phyloP scores from a whole-genome alignment of 2,113 vertebrate species.

The Pristiophorus japonicus region DNA sequence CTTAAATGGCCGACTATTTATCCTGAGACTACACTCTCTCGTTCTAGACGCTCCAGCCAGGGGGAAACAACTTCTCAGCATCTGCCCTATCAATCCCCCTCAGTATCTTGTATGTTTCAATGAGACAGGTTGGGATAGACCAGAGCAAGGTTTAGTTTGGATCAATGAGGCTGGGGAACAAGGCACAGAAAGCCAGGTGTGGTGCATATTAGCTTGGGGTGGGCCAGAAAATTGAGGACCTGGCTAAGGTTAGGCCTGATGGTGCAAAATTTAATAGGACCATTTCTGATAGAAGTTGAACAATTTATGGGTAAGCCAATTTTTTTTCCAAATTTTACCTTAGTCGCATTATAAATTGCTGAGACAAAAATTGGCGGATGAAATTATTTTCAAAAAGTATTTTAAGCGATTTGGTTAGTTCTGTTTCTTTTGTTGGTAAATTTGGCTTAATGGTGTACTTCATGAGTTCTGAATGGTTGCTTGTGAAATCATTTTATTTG shows the following conservation, averaged over 20 bases:
- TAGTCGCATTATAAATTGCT: neutral
- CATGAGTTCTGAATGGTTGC: neutral
- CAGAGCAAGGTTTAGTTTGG: too few relatives aligned
- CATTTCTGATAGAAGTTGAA: neutral
- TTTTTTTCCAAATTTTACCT: neutral
- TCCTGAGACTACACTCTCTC: too few relatives aligned
- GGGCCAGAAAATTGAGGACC: neutral
- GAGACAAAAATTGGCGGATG: neutral
- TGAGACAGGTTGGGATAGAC: too few relatives aligned
- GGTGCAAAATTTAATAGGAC: neutral
- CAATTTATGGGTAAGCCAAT: neutral
- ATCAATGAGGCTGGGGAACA: neutral
- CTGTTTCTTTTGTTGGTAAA: neutral
- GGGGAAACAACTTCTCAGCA: too few relatives aligned
- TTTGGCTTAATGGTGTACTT: neutral
- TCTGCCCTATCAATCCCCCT: too few relatives aligned
- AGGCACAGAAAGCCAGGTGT: neutral
- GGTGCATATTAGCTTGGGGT: too few relatives aligned
- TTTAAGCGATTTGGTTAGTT: neutral
- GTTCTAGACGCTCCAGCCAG: too few relatives aligned
- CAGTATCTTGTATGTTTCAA: too few relatives aligned
- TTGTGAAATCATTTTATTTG: neutral
- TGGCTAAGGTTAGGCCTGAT: neutral
- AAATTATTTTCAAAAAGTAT: neutral
- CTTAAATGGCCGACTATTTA: too few relatives aligned